Evolutionary conservation across 2,888 invertebrate genomes (phyloP).

Genomic region (Trichopoda pennipes): DNA sequence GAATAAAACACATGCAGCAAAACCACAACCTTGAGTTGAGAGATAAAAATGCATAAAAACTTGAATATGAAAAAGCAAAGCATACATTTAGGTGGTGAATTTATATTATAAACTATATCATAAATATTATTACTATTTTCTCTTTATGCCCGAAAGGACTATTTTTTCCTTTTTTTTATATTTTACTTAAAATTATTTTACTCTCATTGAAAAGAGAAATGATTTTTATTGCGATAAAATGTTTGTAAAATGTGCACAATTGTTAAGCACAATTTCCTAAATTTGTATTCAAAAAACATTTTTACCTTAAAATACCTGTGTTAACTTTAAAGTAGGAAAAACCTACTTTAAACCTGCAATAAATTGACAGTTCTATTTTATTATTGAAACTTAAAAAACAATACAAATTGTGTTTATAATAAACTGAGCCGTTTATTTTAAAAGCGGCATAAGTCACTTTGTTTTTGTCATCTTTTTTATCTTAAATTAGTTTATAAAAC

Average conservation of each 20-base stretch:
- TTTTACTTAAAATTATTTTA: conserved; percentile 8
- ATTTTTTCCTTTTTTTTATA: conserved; percentile 8
- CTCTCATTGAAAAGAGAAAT: conserved; percentile 3
- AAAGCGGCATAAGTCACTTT: too few species aligned
- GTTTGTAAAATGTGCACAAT: not conserved
- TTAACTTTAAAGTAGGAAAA: too few species aligned
- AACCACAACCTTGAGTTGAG: conserved; percentile 58
- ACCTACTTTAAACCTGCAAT: too few species aligned
- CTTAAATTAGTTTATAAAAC: too few species aligned
- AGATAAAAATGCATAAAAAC: not conserved
- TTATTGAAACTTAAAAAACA: too few species aligned
- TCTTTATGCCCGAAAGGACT: not conserved
- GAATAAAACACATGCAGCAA: conserved; percentile 22
- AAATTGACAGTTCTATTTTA: too few species aligned
- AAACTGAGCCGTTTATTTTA: too few species aligned
- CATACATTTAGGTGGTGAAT: conserved; percentile 40
- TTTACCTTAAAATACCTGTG: too few species aligned
- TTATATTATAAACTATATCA: not conserved
- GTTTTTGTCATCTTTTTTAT: too few species aligned
- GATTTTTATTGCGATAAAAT: conserved; percentile 6
- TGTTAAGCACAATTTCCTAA: too few species aligned
- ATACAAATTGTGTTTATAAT: too few species aligned
- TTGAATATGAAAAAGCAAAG: conserved; percentile 22
- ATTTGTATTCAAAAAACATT: too few species aligned
- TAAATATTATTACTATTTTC: not conserved